phyloP scores from a whole-genome alignment of 1,140 invertebrate genomes.

The Acyrthosiphon pisum region DNA sequence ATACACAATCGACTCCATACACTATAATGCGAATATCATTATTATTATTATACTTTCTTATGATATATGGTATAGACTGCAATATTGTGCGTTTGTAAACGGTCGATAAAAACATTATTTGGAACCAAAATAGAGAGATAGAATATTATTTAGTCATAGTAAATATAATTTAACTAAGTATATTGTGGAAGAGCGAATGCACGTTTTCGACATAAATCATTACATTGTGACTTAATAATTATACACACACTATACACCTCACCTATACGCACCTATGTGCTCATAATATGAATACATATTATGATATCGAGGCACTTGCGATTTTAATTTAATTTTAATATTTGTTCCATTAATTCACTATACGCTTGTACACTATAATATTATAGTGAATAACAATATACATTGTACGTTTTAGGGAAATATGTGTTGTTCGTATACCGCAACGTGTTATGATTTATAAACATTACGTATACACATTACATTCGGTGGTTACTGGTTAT shows the following conservation, averaged over 20 bases:
- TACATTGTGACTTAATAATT: neutral
- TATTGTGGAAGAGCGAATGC: neutral
- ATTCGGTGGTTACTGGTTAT: neutral
- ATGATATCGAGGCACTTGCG: neutral
- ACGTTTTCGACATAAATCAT: neutral
- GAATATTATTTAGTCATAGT: neutral
- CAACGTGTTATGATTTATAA: slow-evolving; percentile 16
- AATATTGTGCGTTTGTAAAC: neutral
- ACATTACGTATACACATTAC: neutral
- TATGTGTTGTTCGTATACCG: neutral
- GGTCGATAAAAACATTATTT: neutral
- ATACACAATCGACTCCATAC: neutral
- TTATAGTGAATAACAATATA: neutral
- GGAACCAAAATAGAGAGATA: neutral
- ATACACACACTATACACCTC: too few species aligned
- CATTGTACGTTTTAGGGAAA: neutral
- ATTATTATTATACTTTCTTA: neutral
- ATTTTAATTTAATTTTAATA: slow-evolving; percentile 14
- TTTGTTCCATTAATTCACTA: neutral
- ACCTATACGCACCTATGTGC: neutral
- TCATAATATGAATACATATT: neutral
- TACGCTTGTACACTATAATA: neutral
- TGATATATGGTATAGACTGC: neutral
- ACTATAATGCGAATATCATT: neutral
- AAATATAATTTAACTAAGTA: neutral